Percentiles rank a stretch among this genome's conserved stretches.
phyloP scores from a whole-genome alignment of 2,113 vertebrate genomes.

The Hepsetus odoe region DNA sequence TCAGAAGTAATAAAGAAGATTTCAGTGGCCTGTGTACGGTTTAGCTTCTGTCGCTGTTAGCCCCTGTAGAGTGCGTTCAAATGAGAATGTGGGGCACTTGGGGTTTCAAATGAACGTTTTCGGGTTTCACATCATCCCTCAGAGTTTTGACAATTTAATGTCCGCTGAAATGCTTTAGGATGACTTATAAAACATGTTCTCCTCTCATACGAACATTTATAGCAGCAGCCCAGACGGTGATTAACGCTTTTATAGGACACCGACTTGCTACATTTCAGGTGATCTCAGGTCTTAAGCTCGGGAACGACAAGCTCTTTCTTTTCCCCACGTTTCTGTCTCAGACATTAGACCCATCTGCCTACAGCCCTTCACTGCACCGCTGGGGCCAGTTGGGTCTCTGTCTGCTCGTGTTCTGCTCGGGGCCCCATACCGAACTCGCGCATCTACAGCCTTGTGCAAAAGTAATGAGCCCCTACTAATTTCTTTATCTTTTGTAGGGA shows the following conservation, averaged over 20 bases:
- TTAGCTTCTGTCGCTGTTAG: neutral
- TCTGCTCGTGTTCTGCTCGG: slow-evolving; percentile 44
- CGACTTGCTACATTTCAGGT: slow-evolving; percentile 67
- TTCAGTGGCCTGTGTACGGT: neutral
- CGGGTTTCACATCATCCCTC: neutral
- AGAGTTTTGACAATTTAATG: neutral
- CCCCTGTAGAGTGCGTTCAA: too few relatives aligned
- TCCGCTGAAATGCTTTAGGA: neutral
- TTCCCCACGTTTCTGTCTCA: slow-evolving; percentile 49
- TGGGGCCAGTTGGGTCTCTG: slow-evolving; percentile 54
- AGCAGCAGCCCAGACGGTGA: slow-evolving; percentile 67
- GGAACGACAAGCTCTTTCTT: slow-evolving; percentile 7
- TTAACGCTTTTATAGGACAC: slow-evolving; percentile 71
- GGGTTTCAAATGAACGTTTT: neutral
- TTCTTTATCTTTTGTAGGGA: too few relatives aligned
- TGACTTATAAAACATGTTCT: slow-evolving; percentile 32
- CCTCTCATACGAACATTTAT: slow-evolving; percentile 64
- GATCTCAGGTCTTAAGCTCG: slow-evolving; percentile 49
- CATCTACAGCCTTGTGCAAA: too few relatives aligned
- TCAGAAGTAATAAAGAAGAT: neutral
- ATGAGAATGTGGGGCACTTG: neutral
- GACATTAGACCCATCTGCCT: slow-evolving; percentile 58
- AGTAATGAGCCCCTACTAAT: too few relatives aligned
- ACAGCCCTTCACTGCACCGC: slow-evolving; percentile 59
- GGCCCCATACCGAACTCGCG: neutral